Conservation (phyloP, 2,888 invertebrate species). For the Phaedon cochleariae region DNA sequence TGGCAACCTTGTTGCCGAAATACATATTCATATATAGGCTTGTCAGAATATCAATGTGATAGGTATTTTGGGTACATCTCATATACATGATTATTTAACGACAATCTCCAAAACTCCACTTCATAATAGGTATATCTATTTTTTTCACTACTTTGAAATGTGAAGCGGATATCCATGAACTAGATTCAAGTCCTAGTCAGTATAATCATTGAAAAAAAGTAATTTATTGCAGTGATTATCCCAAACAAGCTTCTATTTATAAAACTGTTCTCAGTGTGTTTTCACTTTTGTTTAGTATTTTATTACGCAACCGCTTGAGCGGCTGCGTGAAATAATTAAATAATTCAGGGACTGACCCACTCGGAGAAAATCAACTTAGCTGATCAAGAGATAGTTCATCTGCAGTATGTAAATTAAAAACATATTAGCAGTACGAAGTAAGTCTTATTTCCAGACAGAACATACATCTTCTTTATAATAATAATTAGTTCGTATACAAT, state of each 20-base stretch:
- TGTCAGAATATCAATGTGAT: no score
- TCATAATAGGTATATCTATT: neutral
- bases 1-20: no score
- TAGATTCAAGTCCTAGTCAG: neutral
- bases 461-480: no score
- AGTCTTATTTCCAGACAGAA: no score
- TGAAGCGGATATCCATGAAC: neutral
- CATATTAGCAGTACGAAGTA: no score
- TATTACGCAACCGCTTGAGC: neutral
- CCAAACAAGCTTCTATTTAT: constrained; percentile 19
- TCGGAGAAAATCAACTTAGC: neutral
- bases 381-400: neutral
- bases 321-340: neutral
- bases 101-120: no score
- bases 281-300: constrained; percentile 14
- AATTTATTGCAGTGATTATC: constrained; percentile 12
- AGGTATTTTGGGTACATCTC: no score
- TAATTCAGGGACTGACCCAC: neutral
- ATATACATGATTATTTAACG: no score
- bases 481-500: no score
- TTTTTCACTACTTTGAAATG: no score
- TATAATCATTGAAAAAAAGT: neutral
- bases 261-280: constrained; percentile 14
- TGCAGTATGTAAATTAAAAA: no score
- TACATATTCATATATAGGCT: no score